Percentiles rank a stretch among this genome's conserved stretches.
These are phyloP conservation scores for Rhopalosiphum nymphaeae DNA, from an alignment of 2,888 invertebrate genomes.

Conservation along the genomic window DNA sequence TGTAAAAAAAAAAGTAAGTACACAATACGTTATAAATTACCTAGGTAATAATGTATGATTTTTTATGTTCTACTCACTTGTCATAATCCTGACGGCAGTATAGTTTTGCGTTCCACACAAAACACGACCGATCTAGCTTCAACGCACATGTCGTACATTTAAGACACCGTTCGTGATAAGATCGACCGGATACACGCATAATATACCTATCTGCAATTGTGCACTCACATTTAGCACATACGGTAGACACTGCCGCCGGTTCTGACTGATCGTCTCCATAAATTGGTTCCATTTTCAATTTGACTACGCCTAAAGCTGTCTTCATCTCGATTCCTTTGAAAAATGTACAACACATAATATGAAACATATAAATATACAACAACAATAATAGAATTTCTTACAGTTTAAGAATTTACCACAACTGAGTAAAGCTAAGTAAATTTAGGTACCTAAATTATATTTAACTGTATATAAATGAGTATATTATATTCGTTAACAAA, in stretches of 20 bases:
- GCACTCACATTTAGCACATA: conserved; percentile 74
- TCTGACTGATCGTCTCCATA: conserved; percentile 44
- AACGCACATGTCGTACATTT: conserved; percentile 81
- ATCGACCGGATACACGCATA: conserved; percentile 80
- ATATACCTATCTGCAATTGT: conserved; percentile 83
- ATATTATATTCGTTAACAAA: not conserved
- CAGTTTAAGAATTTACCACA: not conserved
- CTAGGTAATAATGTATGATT: not conserved
- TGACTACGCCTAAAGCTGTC: conserved; percentile 46
- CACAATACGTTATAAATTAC: not conserved
- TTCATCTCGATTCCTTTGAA: conserved; percentile 46
- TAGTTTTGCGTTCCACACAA: conserved; percentile 80
- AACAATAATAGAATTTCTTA: not conserved
- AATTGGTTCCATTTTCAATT: conserved; percentile 54
- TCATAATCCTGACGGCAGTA: conserved; percentile 86
- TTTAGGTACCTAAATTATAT: not conserved
- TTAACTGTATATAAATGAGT: not conserved
- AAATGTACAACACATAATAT: not conserved
- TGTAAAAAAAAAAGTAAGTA: not conserved
- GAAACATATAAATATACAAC: not conserved
- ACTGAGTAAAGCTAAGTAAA: not conserved
- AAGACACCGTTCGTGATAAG: conserved; percentile 84
- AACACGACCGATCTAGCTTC: conserved; percentile 81
- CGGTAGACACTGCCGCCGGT: conserved; percentile 5
- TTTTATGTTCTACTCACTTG: conserved; percentile 73